Percentiles rank a stretch among this genome's conserved stretches.
Conservation (phyloP, 2,888 invertebrate species). For the Brachylomia viminalis region DNA sequence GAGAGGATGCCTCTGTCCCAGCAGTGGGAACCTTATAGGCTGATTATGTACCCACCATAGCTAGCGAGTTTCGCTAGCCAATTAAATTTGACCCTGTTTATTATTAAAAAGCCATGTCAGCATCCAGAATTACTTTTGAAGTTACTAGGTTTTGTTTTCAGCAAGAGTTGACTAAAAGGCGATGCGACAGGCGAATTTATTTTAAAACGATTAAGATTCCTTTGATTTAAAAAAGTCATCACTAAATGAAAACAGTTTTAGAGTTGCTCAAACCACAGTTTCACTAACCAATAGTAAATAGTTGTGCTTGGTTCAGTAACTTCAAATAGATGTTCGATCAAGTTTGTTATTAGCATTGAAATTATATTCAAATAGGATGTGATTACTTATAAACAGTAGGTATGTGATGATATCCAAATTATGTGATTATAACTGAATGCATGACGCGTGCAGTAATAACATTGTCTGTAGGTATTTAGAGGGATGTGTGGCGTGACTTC, state of each 20-base stretch:
- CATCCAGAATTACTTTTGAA: not conserved
- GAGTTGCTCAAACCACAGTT: slow-evolving; percentile 18
- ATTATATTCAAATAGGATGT: slow-evolving; percentile 75
- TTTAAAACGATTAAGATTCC: not conserved
- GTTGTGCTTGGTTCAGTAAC: slow-evolving; percentile 44
- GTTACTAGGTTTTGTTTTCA: not conserved
- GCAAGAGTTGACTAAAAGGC: not conserved
- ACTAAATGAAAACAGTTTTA: slow-evolving; percentile 24
- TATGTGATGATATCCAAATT: slow-evolving; percentile 78
- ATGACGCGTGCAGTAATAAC: slow-evolving; percentile 73
- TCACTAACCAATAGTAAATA: slow-evolving; percentile 48
- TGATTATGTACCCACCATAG: too few species aligned
- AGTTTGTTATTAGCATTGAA: slow-evolving; percentile 71
- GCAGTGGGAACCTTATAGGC: too few species aligned
- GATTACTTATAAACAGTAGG: slow-evolving; percentile 65
- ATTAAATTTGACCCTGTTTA: too few species aligned
- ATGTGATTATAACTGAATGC: slow-evolving; percentile 78
- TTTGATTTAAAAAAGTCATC: slow-evolving; percentile 10
- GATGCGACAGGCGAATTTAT: not conserved
- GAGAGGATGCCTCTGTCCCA: too few species aligned
- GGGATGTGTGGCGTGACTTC: slow-evolving; percentile 68
- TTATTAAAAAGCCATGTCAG: not conserved
- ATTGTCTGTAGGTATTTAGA: slow-evolving; percentile 69
- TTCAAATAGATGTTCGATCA: slow-evolving; percentile 60
- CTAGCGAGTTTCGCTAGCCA: too few species aligned